Base-by-base conservation (phyloP, 2,113 vertebrate genomes). In the Microcebus murinus region DNA sequence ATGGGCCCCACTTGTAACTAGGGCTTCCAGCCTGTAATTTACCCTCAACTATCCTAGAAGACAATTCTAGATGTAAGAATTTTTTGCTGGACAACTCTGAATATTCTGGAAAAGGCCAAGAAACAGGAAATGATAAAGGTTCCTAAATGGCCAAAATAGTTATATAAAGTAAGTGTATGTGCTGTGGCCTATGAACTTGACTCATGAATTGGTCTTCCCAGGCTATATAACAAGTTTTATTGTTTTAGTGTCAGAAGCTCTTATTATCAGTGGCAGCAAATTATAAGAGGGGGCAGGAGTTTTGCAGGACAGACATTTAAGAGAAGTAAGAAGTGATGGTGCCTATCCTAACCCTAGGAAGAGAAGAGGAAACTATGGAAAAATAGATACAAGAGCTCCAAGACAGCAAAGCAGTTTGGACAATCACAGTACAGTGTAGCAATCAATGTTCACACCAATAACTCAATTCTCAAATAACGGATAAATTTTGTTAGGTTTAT, bases 231-330 rank as follows among this genome's bases (percentile, higher is more conserved):
- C 10, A 57, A 55, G 57, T 45, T 65, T 80, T 93, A n/a, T 71
- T 89, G 25, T 87, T 84, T 94, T 61, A 80, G 15, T 84, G 63
- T 93, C 70, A 94, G 83, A 89, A 90, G 94, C 6, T 91, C 39
- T 94, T 83, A n/a, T 23, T 34, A n/a, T 68, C 34, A 89, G 70
- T 91, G 67, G 15, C 20, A 50, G n/a, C 11, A 80, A 94, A 82
- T 94, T 89, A 29, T 9, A 93, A 80, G 50, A 84, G 14, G 18
- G 8, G 0, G 9, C 25, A 55, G 23, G 1, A 7, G 18, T n/a
- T 96, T 96, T 55, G 29, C 83, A 87, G 92, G 57, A 42, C 14
- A 96, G n/a, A 82, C 15, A 20, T 65, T 31, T 50, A 14, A 90
- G 59, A 77, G 34, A 80, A 92, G 23, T 18, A 83, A 76, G 76